phyloP scores from a whole-genome alignment of 2,888 invertebrate species.

The Drosophila austrosaltans region DNA sequence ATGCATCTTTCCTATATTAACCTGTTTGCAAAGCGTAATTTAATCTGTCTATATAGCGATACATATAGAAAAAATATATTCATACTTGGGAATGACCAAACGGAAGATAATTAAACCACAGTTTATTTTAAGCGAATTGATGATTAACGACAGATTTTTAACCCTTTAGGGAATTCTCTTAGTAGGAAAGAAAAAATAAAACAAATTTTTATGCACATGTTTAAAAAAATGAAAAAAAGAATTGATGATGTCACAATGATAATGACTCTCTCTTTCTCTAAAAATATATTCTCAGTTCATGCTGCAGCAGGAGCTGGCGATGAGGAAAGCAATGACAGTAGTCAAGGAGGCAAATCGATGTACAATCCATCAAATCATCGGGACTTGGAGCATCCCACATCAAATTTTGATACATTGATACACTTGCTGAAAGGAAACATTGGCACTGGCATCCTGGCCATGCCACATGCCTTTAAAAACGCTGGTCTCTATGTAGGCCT shows the following conservation, averaged over 20 bases:
- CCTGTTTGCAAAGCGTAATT: too few relatives aligned
- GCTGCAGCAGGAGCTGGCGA: conserved; percentile 64
- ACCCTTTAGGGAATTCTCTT: too few relatives aligned
- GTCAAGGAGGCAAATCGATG: conserved; percentile 60
- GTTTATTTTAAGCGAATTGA: too few relatives aligned
- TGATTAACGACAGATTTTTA: too few relatives aligned
- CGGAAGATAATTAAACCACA: too few relatives aligned
- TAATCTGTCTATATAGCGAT: too few relatives aligned
- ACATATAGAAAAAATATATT: too few relatives aligned
- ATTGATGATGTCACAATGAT: background rate
- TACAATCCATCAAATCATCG: conserved; percentile 88
- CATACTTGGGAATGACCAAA: too few relatives aligned
- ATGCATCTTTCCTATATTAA: too few relatives aligned
- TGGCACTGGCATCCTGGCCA: conserved; percentile 97
- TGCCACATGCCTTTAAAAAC: conserved; percentile 97
- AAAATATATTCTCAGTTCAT: conserved; percentile 53
- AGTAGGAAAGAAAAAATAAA: too few relatives aligned
- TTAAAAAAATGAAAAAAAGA: too few relatives aligned
- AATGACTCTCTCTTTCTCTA: background rate
- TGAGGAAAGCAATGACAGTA: conserved; percentile 44
- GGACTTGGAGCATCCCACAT: conserved; percentile 90
- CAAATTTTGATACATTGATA: conserved; percentile 91
- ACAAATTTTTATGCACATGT: too few relatives aligned
- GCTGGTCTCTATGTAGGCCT: conserved; percentile 94
- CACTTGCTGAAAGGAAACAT: conserved; percentile 90